Percentiles rank a stretch among this genome's conserved stretches.
Conservation (phyloP, 1,140 invertebrate species). For the Dinoponera quadriceps region DNA sequence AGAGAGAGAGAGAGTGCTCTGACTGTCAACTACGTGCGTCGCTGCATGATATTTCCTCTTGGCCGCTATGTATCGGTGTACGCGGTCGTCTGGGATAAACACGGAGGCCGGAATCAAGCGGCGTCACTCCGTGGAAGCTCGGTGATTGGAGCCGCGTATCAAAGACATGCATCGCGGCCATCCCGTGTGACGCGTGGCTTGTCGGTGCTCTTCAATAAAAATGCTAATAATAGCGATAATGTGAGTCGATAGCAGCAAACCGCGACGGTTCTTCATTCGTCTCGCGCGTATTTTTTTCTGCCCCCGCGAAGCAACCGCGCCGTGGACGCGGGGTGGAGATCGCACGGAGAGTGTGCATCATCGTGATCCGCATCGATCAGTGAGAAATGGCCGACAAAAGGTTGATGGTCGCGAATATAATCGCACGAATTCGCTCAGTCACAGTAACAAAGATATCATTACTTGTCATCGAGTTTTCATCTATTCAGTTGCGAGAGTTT, state of each 20-base stretch:
- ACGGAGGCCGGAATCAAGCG: conserved; percentile 35
- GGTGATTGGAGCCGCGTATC: conserved; percentile 21
- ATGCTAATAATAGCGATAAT: conserved; percentile 58
- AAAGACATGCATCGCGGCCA: conserved; percentile 46
- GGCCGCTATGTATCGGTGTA: background rate
- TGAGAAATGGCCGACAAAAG: too few relatives aligned
- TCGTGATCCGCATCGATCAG: too few relatives aligned
- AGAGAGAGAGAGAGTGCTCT: too few relatives aligned
- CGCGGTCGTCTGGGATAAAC: conserved; percentile 25
- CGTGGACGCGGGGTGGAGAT: background rate
- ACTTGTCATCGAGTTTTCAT: too few relatives aligned
- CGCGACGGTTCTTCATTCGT: background rate
- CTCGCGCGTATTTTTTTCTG: background rate
- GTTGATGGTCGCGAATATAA: too few relatives aligned
- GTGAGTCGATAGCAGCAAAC: background rate
- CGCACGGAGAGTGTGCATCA: too few relatives aligned
- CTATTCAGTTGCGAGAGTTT: too few relatives aligned
- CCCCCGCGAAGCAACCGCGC: background rate
- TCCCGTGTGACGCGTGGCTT: conserved; percentile 31
- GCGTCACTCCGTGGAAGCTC: conserved; percentile 1
- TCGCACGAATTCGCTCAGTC: too few relatives aligned
- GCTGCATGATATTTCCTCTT: conserved; percentile 15
- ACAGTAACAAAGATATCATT: too few relatives aligned
- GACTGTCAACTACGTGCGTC: background rate
- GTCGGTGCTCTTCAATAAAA: conserved; percentile 38